Conservation (phyloP, 2,888 invertebrate species). For the Yponomeuta evonymella region DNA sequence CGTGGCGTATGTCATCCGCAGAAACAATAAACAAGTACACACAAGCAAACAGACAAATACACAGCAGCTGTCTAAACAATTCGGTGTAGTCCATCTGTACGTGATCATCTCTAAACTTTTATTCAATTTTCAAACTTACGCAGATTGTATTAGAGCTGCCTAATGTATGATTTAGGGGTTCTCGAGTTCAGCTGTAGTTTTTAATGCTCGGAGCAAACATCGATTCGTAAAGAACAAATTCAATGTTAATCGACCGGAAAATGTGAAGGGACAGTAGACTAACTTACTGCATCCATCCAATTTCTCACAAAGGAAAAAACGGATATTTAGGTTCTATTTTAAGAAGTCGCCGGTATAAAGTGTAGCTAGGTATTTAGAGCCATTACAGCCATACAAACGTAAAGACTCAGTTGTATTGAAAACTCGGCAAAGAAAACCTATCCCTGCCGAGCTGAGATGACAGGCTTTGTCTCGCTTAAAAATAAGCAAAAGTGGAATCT, state of each 20-base stretch:
- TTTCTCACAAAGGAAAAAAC: too few species aligned
- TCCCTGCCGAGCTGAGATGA: too few species aligned
- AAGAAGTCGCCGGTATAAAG: too few species aligned
- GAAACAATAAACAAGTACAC: slow-evolving; percentile 28
- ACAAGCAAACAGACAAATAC: slow-evolving; percentile 32
- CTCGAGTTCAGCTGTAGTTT: slow-evolving; percentile 37
- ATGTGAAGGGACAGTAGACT: slow-evolving; percentile 17
- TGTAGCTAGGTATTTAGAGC: too few species aligned
- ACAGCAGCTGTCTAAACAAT: slow-evolving; percentile 52
- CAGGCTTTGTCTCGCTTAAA: too few species aligned
- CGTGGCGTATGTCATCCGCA: slow-evolving; percentile 5
- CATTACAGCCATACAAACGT: too few species aligned
- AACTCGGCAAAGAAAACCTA: too few species aligned
- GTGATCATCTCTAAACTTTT: not conserved
- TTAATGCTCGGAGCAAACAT: slow-evolving; percentile 51
- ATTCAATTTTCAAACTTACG: not conserved
- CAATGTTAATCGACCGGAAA: slow-evolving; percentile 50
- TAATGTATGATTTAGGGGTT: slow-evolving; percentile 15
- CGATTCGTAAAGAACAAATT: slow-evolving; percentile 41
- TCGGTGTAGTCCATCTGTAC: not conserved
- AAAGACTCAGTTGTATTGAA: too few species aligned
- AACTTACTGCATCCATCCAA: too few species aligned
- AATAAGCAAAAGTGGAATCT: too few species aligned
- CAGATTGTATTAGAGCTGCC: not conserved
- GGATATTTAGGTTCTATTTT: too few species aligned